Evolutionary conservation across 2,888 invertebrate species (phyloP).

Genomic region (Resseliella maxima): DNA sequence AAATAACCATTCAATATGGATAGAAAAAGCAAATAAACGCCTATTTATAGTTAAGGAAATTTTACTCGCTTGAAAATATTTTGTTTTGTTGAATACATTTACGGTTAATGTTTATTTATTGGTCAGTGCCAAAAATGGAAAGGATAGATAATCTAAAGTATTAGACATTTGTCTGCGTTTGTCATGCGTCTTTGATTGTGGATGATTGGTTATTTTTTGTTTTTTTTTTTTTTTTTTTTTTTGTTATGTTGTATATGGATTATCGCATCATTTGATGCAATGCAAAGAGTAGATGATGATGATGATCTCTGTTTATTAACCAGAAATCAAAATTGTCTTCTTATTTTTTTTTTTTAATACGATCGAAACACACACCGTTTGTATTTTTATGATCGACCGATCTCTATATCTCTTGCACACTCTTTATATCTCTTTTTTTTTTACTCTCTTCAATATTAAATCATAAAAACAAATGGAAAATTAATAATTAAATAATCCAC

Average conservation of each 20-base stretch:
- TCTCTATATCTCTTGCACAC: neutral
- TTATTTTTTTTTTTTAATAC: too few species aligned
- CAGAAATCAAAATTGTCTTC: neutral
- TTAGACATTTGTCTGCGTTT: neutral
- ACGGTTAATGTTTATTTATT: neutral
- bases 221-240: neutral
- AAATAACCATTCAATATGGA: neutral
- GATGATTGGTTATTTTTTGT: neutral
- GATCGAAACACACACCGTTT: slow-evolving; percentile 45
- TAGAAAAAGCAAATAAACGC: neutral
- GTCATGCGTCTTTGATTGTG: neutral
- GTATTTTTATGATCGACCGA: slow-evolving; percentile 44
- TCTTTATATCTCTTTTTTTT: too few species aligned
- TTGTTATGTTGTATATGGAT: neutral
- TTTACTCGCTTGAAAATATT: neutral
- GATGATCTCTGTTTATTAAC: neutral
- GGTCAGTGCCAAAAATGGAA: neutral
- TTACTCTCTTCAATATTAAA: neutral
- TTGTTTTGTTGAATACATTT: neutral
- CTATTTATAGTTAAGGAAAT: neutral
- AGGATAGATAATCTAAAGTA: neutral
- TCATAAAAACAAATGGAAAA: neutral
- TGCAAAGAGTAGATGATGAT: neutral
- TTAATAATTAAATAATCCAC: neutral
- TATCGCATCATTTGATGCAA: neutral